These are phyloP conservation scores for Bostrychus sinensis DNA, from an alignment of 2,113 vertebrate genomes.

Conservation along the genomic window DNA sequence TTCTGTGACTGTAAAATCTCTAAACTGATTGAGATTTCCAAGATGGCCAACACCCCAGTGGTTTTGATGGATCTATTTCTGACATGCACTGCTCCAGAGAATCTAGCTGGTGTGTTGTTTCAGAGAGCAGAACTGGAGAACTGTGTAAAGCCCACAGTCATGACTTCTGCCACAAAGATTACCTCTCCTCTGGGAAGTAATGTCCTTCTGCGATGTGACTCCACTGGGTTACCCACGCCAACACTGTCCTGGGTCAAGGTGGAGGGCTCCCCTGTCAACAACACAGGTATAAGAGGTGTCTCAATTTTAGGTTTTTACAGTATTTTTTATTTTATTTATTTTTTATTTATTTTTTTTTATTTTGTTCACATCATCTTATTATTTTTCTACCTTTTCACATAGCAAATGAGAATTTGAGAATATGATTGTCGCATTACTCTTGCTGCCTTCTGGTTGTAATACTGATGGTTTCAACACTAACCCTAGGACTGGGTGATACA, in stretches of 20 bases:
- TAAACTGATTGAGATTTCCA: constrained; percentile 91
- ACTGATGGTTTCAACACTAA: no score
- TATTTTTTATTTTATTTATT: no score
- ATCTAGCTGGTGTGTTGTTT: constrained; percentile 86
- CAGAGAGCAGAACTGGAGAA: constrained; percentile 90
- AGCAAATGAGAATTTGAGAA: no score
- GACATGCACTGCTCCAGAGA: constrained; percentile 87
- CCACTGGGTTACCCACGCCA: constrained; percentile 90
- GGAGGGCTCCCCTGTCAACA: constrained; percentile 81
- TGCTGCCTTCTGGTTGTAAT: no score
- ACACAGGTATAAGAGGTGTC: constrained; percentile 83
- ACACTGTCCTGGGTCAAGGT: constrained; percentile 85
- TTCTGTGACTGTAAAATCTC: constrained; percentile 95
- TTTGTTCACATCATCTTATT: no score
- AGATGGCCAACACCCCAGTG: constrained; percentile 78
- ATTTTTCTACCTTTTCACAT: no score
- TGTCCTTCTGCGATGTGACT: constrained; percentile 91
- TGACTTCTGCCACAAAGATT: constrained; percentile 94
- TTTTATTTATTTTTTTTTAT: no score
- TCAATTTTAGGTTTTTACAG: no score
- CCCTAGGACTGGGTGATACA: no score
- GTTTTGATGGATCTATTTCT: constrained; percentile 88
- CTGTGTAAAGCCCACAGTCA: constrained; percentile 90
- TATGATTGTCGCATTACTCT: no score
- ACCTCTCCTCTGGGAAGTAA: constrained; percentile 91